Percentiles rank a stretch among this genome's conserved stretches.
Conservation (phyloP, 2,888 invertebrate species). For the Disparrhopalites patrizii region DNA sequence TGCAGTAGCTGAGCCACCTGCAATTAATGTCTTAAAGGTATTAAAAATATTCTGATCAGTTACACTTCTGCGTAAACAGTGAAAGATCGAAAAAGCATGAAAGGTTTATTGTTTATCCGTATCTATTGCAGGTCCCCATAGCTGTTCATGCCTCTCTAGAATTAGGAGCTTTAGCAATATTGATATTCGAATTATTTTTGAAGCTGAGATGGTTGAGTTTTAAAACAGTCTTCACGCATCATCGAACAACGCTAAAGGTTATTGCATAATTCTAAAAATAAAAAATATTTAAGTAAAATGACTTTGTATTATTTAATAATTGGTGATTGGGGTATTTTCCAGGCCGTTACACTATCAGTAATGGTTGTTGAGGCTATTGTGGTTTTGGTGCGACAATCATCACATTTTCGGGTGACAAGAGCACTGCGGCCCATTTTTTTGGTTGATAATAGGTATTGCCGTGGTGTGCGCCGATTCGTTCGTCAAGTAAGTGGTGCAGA, state of each 20-base stretch:
- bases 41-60: constrained; percentile 47
- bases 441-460: constrained; percentile 78
- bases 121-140: constrained; percentile 62
- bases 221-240: constrained; percentile 75
- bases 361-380: constrained; percentile 79
- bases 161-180: constrained; percentile 68
- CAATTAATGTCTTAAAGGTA: constrained; percentile 67
- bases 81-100: too few species aligned
- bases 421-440: constrained; percentile 83
- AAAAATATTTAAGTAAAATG: background rate
- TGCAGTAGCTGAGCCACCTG: constrained; percentile 76
- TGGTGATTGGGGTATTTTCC: constrained; percentile 40
- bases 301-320: background rate
- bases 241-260: constrained; percentile 80
- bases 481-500: constrained; percentile 48
- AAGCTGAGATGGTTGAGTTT: constrained; percentile 83
- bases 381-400: constrained; percentile 73
- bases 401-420: constrained; percentile 81
- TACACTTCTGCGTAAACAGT: too few species aligned
- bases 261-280: background rate
- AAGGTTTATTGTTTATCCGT: too few species aligned
- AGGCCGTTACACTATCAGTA: constrained; percentile 70
- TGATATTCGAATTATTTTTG: constrained; percentile 71
- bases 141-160: constrained; percentile 79
- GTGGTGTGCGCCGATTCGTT: constrained; percentile 62